Base-by-base conservation (phyloP, 2,113 vertebrate genomes). In the Laterallus jamaicensis region DNA sequence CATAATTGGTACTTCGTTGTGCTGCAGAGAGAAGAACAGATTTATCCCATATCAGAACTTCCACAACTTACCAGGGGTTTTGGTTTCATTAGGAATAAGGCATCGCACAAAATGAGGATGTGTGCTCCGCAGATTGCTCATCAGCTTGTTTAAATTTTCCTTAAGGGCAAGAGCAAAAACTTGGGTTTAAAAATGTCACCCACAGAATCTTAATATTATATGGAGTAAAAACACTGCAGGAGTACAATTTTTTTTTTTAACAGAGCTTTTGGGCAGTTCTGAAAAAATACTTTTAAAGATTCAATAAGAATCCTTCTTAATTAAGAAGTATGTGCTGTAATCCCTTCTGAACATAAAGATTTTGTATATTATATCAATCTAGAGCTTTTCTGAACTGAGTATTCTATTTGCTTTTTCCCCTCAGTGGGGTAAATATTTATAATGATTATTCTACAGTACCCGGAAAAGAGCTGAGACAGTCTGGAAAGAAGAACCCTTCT, bases 401-500 rank as follows among this genome's bases (percentile, higher is more conserved):
- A 67, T 73, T 66, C 8, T 50, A 0, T 15, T 9, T 49, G 31
- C 24, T 73, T 73, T 83, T 87, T 64, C 44, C 44, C 44, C 44
- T 4, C 16, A 58, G 21, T n/a, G 3, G 1, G 0, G 1, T 56
- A 73, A 73, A 60, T 44, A 13, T 64, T 60, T 62, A 22, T n/a
- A 78, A 76, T 44, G 19, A 71, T 66, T 70, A 59, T 44, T 63
- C 11, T 40, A 88, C 82, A 47, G 10, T 98, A 98, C 98, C 98
- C 99, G 99, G 95, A 99, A 99, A 75, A 99, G 98, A 90, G 99
- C 99, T 5, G 99, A 99, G 62, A 99, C 99, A 0, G 99, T 99
- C 97, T 99, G 99, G 97, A 99, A 99, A 77, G 99, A 99, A n/a
- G 98, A 99, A 67, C 99, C 99, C 98, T 99, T 99, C 98, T 99